These are phyloP conservation scores for Pseudorasbora parva DNA, from an alignment of 2,113 vertebrate species.

Conservation along the genomic window DNA sequence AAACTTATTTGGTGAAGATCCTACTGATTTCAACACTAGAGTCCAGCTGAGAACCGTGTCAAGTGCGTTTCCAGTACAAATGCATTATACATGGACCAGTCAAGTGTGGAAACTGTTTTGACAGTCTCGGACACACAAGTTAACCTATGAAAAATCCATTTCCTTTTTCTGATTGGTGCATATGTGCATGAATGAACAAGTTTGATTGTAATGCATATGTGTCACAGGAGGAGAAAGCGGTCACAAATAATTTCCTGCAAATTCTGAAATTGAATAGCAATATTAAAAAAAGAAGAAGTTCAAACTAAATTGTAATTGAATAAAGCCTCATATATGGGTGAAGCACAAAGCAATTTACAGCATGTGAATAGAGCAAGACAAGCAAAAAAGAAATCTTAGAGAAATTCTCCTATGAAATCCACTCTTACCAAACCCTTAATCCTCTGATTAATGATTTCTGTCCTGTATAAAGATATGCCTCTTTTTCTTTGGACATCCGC, in stretches of 20 bases:
- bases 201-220: background rate
- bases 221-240: background rate
- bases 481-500: background rate
- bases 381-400: too few species aligned
- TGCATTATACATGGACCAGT: constrained; percentile 13
- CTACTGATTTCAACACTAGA: constrained; percentile 11
- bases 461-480: background rate
- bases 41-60: background rate
- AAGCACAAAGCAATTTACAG: background rate
- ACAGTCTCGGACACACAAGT: background rate
- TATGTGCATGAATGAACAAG: constrained; percentile 10
- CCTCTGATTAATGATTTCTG: constrained; percentile 28
- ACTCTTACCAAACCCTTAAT: constrained; percentile 4
- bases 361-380: background rate
- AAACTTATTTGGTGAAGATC: constrained; percentile 17
- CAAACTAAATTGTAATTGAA: background rate
- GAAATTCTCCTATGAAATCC: background rate
- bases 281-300: background rate
- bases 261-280: background rate
- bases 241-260: background rate
- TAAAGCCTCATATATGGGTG: background rate
- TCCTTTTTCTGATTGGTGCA: constrained; percentile 23
- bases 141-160: constrained; percentile 29
- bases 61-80: constrained; percentile 21
- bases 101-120: constrained; percentile 6